These are phyloP conservation scores for Thryonomys swinderianus DNA, from an alignment of 2,113 vertebrate genomes.

Conservation along the genomic window DNA sequence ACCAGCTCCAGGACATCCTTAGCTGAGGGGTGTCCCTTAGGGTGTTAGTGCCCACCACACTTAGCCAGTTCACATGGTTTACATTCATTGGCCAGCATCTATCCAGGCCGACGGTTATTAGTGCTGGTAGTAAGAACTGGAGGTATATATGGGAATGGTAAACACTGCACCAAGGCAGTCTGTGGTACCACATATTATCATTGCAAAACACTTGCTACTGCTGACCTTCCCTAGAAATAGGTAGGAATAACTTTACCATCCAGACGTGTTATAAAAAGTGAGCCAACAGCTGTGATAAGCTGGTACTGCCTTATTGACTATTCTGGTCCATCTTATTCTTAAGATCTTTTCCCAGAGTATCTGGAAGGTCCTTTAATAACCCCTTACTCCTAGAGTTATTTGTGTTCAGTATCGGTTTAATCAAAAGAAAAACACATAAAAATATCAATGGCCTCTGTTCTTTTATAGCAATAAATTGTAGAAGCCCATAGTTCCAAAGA, in stretches of 20 bases:
- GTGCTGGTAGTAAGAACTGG: not conserved
- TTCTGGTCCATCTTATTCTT: not conserved
- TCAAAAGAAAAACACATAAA: slow-evolving; percentile 1
- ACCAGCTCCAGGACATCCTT: not conserved
- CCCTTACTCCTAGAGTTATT: not conserved
- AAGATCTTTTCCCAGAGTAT: not conserved
- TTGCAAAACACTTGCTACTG: not conserved
- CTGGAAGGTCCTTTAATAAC: not conserved
- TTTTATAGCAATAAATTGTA: slow-evolving; percentile 11
- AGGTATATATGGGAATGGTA: not conserved
- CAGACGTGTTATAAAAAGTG: not conserved
- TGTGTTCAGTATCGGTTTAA: not conserved
- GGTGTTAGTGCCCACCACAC: not conserved
- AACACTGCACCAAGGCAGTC: not conserved
- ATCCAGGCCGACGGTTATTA: not conserved
- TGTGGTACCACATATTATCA: not conserved
- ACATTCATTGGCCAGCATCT: slow-evolving; percentile 25
- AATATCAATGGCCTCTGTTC: not conserved
- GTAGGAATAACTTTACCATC: not conserved
- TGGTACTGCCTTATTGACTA: not conserved
- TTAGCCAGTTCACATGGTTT: not conserved
- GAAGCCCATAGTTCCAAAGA: not conserved
- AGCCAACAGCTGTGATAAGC: not conserved
- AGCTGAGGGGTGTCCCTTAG: not conserved
- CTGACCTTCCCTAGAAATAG: not conserved